Conservation (phyloP, 2,113 vertebrate genomes). For the Shinisaurus crocodilurus region DNA sequence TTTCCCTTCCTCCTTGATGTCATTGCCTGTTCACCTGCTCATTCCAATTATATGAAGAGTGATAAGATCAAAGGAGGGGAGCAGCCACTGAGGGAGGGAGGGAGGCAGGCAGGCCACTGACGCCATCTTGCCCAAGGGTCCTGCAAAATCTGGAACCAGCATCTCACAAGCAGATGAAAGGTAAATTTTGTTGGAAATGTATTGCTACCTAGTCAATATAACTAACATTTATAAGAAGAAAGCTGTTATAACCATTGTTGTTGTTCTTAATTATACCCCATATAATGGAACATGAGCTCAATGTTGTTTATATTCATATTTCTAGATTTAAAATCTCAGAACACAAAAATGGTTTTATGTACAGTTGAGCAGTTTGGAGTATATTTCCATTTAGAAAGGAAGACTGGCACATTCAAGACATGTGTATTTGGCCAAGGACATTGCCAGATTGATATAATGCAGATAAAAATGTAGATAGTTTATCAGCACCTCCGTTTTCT, state of each 20-base stretch:
- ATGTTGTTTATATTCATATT: neutral
- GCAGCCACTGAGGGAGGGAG: no score
- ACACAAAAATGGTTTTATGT: neutral
- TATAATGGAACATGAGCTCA: neutral
- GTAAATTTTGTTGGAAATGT: neutral
- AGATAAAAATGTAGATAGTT: neutral
- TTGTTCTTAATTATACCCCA: fast-evolving
- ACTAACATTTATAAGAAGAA: neutral
- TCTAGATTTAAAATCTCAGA: no score
- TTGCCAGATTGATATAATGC: neutral
- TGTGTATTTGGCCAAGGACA: neutral
- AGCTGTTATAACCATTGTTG: neutral
- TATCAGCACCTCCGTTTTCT: neutral
- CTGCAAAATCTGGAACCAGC: neutral
- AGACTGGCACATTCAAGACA: neutral
- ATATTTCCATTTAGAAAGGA: neutral
- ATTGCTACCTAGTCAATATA: constrained; percentile 3
- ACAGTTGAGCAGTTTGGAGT: neutral
- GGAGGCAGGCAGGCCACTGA: no score
- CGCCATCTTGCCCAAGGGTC: neutral
- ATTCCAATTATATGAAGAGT: neutral
- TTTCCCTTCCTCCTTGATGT: neutral
- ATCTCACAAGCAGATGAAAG: neutral
- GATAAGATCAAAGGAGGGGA: neutral
- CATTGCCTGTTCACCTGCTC: neutral